A percentile compares a stretch with the other conserved stretches of the same genome.
Evolutionary conservation across 1,140 invertebrate genomes (phyloP).

Genomic region (Hermatobates lingyangjiaoensis): DNA sequence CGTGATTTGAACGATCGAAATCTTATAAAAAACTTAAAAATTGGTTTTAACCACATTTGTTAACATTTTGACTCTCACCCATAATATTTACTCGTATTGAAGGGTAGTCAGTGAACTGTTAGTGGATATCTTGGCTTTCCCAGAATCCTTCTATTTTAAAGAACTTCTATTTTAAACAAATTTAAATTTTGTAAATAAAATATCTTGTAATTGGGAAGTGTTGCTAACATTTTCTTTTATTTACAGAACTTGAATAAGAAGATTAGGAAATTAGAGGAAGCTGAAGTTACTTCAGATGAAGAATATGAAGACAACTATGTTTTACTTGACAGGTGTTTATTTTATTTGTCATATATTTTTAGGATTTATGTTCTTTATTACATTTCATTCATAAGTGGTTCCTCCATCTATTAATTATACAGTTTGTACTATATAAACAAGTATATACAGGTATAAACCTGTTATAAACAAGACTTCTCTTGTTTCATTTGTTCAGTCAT

Average conservation of each 20-base stretch:
- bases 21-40: too few species aligned
- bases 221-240: neutral
- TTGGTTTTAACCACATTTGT: too few species aligned
- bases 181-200: too few species aligned
- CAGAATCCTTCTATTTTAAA: too few species aligned
- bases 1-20: too few species aligned
- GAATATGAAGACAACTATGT: neutral
- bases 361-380: neutral
- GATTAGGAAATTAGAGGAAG: neutral
- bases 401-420: neutral
- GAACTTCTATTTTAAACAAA: too few species aligned
- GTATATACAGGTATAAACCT: neutral
- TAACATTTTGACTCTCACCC: too few species aligned
- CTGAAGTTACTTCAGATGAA: neutral
- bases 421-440: neutral
- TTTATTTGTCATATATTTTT: neutral
- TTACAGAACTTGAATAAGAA: neutral
- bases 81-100: too few species aligned
- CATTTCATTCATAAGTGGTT: neutral
- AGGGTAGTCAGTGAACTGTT: too few species aligned
- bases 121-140: too few species aligned
- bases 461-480: neutral
- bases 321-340: neutral
- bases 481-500: too few species aligned
- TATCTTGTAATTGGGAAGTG: too few species aligned